Evolutionary conservation across 2,113 vertebrate genomes (phyloP).

Genomic region (Delphinus delphis): DNA sequence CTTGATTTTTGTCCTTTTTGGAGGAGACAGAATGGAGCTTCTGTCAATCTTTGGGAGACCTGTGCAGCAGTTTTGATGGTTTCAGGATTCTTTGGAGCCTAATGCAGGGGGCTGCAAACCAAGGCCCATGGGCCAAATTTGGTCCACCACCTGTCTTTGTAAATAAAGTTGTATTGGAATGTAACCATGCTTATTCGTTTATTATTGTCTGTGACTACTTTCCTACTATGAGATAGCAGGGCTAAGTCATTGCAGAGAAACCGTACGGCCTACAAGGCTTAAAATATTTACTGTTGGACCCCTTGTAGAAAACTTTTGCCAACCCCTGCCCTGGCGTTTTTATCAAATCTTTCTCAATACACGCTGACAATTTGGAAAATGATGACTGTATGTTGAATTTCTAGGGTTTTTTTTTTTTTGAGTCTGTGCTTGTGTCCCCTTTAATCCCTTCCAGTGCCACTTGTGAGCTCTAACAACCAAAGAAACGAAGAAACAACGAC

Average conservation of each 20-base stretch:
- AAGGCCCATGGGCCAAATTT: neutral
- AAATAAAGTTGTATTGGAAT: conserved; percentile 59
- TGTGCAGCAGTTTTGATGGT: neutral
- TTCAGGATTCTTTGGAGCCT: neutral
- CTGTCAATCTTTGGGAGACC: neutral
- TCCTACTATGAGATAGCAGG: neutral
- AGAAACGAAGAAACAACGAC: neutral
- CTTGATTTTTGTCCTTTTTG: neutral
- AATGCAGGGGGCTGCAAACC: neutral
- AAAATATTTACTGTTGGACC: neutral
- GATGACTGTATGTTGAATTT: conserved; percentile 61
- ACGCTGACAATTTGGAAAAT: neutral
- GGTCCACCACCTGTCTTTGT: neutral
- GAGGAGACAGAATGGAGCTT: neutral
- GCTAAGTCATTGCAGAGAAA: neutral
- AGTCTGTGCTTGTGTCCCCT: conserved; percentile 36
- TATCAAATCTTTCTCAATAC: neutral
- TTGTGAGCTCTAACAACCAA: conserved; percentile 49
- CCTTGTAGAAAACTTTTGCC: neutral
- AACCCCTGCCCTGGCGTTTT: neutral
- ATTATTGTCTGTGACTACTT: neutral
- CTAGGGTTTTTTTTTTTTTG: conserved; percentile 64
- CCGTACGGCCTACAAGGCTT: neutral
- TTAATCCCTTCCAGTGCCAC: conserved; percentile 36
- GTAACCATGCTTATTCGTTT: neutral